Evolutionary conservation across 2,888 invertebrate species (phyloP), one percentile per base, ranked within the genome.

Genomic region (Branchipolynoe longqiensis): DNA sequence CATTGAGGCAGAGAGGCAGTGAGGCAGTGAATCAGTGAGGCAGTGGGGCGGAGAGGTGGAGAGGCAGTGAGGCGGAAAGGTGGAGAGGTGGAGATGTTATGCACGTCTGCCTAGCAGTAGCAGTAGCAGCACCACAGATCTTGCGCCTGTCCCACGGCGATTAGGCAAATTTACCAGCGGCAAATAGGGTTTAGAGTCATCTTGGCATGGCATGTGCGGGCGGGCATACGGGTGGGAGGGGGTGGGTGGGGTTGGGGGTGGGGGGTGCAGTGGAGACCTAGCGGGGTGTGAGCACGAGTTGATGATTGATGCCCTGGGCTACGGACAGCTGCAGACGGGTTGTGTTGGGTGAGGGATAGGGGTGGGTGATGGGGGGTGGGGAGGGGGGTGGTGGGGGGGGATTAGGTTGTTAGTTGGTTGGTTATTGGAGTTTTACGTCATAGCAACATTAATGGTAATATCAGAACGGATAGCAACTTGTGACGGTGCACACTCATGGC

Each of bases 101-200:
- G 62, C 25, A 18, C 41, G 73, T 40, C 73, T 73, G 73, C 25
- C 28, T 33, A 4, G 22, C 18, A 48, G 28, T 18, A 33, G 48
- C 14, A 48, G n/a, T 33, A 4, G 22, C 18, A 48, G 28, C 14
- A 33, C 78, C 14, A 48, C 2, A 28, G n/a, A 25, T 78, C 78
- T 78, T 78, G 48, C 48, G 18, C n/a, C 78, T 4, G 54, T 78
- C 78, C 48, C 78, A 78, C 78, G 54, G 78, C 78, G 78, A 78
- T 78, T 78, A 78, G 78, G 54, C 33, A 40, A 78, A 78, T 78
- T 78, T 78, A 54, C 78, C 78, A 22, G 28, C 48, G 48, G 31
- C 78, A 78, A 78, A 78, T 33, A 48, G 28, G 41, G 48, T 78
- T 78, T 78, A 54, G n/a, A 78, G 25, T 40, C 41, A 28, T 25